Evolutionary conservation across 2,888 invertebrate genomes (phyloP), one percentile per base, ranked within the genome.

Genomic region (Meganola albula): DNA sequence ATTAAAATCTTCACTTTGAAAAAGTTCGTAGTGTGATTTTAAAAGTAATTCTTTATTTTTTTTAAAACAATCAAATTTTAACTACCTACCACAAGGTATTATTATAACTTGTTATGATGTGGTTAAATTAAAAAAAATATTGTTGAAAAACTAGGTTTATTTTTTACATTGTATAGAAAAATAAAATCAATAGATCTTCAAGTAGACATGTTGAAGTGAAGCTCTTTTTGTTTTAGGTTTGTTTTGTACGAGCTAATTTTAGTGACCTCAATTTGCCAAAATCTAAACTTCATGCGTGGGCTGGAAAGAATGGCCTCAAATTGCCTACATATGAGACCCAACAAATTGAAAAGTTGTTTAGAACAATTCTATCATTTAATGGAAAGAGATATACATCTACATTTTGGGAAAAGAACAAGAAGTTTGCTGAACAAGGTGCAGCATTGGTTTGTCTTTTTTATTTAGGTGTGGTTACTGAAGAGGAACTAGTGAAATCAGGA

Each of bases 361-460:
- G 92, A 25, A 90, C 95, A 10, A 87, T 94, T 29, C 89, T 95
- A 23, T 88, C 87, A 13, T 90, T 95, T 27, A 88, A 94, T 66
- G 92, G 89, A 0, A 90, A 91, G 57, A 92, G 90, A 66, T 98
- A 95, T 63, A 90, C 92, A 42, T 95, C 96, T 25, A 88, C 92
- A 8, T 93, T 91, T 80, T 96, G 96, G 93, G 97, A 97, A 61
- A 97, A 97, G 65, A 97, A 95, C 67, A 98, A 97, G 71, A 92
- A 93, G 65, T 93, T 92, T 88, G 95, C 98, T 1, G 97, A 98
- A 76, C 98, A 98, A 85, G 95, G 94, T 27, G 96, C 97, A 8
- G 97, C 98, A 10, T 79, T 97, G 53, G 96, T 94, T 8, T 94
- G 94, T 61, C 82, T 95, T 24, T 88, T 89, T 51, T 78, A 89